phyloP scores from a whole-genome alignment of 2,797 vertebrate genomes.

The Botia kubotai region DNA sequence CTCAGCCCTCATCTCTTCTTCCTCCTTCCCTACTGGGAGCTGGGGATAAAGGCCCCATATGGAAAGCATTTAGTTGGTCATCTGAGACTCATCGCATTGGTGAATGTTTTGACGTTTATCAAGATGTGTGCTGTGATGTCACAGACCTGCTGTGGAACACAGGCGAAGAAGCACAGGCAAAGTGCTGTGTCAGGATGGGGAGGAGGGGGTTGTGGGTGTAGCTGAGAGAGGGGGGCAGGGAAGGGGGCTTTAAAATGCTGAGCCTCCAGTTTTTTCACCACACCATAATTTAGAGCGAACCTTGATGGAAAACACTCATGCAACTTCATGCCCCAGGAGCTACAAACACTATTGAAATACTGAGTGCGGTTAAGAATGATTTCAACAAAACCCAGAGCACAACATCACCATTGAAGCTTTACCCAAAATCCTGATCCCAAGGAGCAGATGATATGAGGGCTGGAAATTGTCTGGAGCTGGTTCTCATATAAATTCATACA shows the following conservation, averaged over 20 bases:
- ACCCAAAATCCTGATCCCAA: constrained; percentile 49
- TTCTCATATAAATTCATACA: constrained; percentile 51
- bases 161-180: constrained; percentile 28
- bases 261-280: constrained; percentile 57
- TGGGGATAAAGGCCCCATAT: constrained; percentile 56
- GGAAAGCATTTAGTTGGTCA: constrained; percentile 55
- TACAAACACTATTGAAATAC: constrained; percentile 51
- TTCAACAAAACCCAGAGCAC: constrained; percentile 53
- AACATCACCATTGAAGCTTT: constrained; percentile 54
- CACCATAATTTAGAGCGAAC: constrained; percentile 56
- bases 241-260: constrained; percentile 43
- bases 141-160: constrained; percentile 49
- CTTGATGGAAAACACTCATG: constrained; percentile 56
- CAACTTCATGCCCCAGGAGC: constrained; percentile 38
- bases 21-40: constrained; percentile 42
- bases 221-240: neutral
- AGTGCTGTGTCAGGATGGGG: constrained; percentile 59
- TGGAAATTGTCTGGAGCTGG: constrained; percentile 46
- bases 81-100: constrained; percentile 57
- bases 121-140: constrained; percentile 61
- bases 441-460: constrained; percentile 47
- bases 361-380: constrained; percentile 39
- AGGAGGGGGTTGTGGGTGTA: neutral
- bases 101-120: constrained; percentile 57
- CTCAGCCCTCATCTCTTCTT: constrained; percentile 42